These are phyloP conservation scores for Uropetala carovei DNA, from an alignment of 2,888 invertebrate genomes.

Conservation along the genomic window DNA sequence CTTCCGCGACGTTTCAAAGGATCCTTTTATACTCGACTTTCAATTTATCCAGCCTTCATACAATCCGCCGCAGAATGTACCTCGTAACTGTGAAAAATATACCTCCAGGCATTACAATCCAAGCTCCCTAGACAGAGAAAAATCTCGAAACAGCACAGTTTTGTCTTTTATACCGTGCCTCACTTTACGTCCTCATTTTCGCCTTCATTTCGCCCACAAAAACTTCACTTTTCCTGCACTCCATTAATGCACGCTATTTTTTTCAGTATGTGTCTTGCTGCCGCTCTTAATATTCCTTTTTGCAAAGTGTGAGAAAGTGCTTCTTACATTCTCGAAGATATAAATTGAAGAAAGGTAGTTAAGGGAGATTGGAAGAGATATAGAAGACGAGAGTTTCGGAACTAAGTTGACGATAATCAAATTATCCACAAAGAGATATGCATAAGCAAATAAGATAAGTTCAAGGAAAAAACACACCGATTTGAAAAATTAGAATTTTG, in stretches of 20 bases:
- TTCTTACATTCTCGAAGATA: neutral
- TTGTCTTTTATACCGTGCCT: neutral
- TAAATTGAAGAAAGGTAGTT: neutral
- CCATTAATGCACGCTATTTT: neutral
- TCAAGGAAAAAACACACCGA: neutral
- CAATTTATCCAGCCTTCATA: too few relatives aligned
- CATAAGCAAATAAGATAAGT: neutral
- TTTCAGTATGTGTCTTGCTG: neutral
- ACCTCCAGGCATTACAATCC: too few relatives aligned
- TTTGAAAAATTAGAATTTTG: neutral
- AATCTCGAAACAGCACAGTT: too few relatives aligned
- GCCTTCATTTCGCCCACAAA: neutral
- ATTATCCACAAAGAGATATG: neutral
- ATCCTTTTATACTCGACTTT: too few relatives aligned
- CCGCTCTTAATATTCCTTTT: slow-evolving; percentile 26
- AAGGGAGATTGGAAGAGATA: neutral
- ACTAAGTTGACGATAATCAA: neutral
- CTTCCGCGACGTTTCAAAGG: too few relatives aligned
- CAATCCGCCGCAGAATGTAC: too few relatives aligned
- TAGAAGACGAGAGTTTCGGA: neutral
- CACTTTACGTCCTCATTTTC: neutral
- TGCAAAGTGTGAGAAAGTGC: neutral
- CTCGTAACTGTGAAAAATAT: too few relatives aligned
- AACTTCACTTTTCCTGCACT: neutral
- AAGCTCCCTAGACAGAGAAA: too few relatives aligned